Percentiles rank a stretch among this genome's conserved stretches.
phyloP scores from a whole-genome alignment of 2,797 vertebrate species.

The Ptychadena robeensis region DNA sequence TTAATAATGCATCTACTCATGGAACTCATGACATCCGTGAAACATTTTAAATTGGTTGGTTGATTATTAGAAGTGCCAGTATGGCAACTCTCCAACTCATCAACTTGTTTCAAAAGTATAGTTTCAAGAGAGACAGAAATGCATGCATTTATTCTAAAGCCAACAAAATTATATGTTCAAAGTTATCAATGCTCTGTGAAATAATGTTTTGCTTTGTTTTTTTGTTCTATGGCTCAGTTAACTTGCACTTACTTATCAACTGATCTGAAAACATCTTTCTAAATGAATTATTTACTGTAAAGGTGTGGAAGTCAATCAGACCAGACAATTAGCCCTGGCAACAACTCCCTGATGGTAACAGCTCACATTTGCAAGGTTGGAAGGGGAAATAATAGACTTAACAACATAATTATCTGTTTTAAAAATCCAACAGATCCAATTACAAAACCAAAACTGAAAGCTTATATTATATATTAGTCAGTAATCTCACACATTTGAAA shows the following conservation, averaged over 20 bases:
- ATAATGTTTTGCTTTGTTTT: too few relatives aligned
- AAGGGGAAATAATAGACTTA: neutral
- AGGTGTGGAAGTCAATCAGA: neutral
- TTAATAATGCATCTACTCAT: neutral
- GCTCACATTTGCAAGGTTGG: neutral
- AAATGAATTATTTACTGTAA: neutral
- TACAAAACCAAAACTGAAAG: neutral
- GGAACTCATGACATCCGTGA: neutral
- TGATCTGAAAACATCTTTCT: neutral
- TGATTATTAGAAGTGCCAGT: neutral
- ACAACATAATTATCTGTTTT: neutral
- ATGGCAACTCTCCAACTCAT: neutral
- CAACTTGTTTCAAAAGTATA: too few relatives aligned
- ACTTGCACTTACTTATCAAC: neutral
- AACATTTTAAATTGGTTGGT: neutral
- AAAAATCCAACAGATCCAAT: neutral
- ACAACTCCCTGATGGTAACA: neutral
- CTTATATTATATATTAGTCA: neutral
- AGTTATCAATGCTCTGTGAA: neutral
- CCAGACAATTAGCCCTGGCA: neutral
- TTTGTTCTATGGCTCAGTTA: too few relatives aligned
- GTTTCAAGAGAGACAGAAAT: too few relatives aligned
- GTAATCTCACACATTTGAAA: neutral
- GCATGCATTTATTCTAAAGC: too few relatives aligned
- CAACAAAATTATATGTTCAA: neutral